These are phyloP conservation scores for Melanotus villosus DNA, from an alignment of 2,888 invertebrate species.

Conservation along the genomic window DNA sequence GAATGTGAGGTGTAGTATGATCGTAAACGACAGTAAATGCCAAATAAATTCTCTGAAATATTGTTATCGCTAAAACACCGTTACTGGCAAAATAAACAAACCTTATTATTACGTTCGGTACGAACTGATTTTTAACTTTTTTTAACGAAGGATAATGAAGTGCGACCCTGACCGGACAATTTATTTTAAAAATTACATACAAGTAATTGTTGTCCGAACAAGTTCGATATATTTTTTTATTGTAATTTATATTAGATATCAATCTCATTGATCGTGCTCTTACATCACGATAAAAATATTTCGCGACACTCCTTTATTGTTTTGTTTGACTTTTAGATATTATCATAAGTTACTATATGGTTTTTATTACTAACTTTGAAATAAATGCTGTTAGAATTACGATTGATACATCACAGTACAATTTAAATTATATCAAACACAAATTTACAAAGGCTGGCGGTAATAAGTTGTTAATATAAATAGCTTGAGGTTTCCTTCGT, in stretches of 20 bases:
- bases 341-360: slow-evolving; percentile 6
- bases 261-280: slow-evolving; percentile 8
- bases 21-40: background rate
- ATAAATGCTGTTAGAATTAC: background rate
- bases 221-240: background rate
- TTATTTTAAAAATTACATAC: background rate
- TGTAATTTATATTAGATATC: background rate
- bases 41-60: slow-evolving; percentile 8
- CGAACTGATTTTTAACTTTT: too few species aligned
- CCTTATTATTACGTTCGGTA: too few species aligned
- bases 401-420: background rate
- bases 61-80: background rate
- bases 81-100: slow-evolving; percentile 6
- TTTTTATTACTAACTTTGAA: slow-evolving; percentile 8
- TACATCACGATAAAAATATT: slow-evolving; percentile 29
- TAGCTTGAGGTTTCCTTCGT: too few species aligned
- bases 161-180: background rate
- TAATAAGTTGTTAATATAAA: too few species aligned
- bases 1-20: background rate
- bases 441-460: background rate
- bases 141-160: too few species aligned
- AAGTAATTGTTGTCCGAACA: background rate
- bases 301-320: slow-evolving; percentile 28
- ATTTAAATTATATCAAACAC: background rate
- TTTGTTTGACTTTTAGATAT: slow-evolving; percentile 20